Conservation (phyloP, 2,113 vertebrate genomes). For the Notothenia rossii region DNA sequence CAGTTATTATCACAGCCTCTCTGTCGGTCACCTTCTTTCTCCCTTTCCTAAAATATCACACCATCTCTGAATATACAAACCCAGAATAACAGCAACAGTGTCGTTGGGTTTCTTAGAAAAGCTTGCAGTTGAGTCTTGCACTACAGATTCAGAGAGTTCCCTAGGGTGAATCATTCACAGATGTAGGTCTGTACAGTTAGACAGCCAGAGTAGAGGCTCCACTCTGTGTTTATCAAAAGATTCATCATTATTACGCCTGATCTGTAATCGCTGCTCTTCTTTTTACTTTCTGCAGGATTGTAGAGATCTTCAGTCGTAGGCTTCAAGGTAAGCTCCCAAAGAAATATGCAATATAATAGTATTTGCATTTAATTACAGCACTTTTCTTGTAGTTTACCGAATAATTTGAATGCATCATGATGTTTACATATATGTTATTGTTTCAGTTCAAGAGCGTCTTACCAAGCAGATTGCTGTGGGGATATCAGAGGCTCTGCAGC, state of each 20-base stretch:
- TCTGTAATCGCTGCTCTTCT: conserved; percentile 1
- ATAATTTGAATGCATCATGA: not conserved
- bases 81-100: conserved; percentile 23
- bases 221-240: conserved; percentile 59
- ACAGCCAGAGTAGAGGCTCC: not conserved
- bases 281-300: conserved; percentile 80
- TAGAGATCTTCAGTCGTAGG: conserved; percentile 88
- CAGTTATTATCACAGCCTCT: conserved; percentile 68
- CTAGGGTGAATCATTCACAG: conserved; percentile 66
- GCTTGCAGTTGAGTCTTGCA: conserved; percentile 6
- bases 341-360: not conserved
- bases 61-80: conserved; percentile 28
- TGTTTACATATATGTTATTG: not conserved
- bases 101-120: conserved; percentile 3
- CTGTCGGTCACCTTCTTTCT: conserved; percentile 38
- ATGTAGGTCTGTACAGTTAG: conserved; percentile 23
- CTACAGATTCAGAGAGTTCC: conserved; percentile 22
- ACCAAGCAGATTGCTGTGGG: conserved; percentile 85
- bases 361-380: not conserved
- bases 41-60: conserved; percentile 49
- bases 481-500: conserved; percentile 83
- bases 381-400: not conserved
- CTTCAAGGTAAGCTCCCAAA: conserved; percentile 84
- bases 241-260: conserved; percentile 58
- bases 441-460: conserved; percentile 86